Percentiles rank a stretch among this genome's conserved stretches.
Evolutionary conservation across 2,888 invertebrate species (phyloP).

Genomic region (Cantharis nigra): DNA sequence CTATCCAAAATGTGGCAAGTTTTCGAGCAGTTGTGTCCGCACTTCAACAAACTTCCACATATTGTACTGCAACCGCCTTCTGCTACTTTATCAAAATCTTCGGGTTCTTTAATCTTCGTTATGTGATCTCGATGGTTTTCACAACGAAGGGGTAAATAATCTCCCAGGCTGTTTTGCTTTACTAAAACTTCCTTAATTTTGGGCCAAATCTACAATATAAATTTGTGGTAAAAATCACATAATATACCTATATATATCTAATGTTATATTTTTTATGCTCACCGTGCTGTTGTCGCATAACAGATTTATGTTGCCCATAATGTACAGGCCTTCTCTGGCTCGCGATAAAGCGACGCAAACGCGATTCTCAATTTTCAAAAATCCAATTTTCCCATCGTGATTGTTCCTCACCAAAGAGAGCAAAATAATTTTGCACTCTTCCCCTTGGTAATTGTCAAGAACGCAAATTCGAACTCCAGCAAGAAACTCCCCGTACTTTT

Average conservation of each 20-base stretch:
- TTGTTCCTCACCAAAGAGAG: constrained; percentile 82
- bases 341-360: constrained; percentile 56
- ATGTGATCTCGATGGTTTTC: constrained; percentile 56
- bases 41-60: constrained; percentile 51
- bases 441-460: constrained; percentile 82
- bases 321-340: constrained; percentile 71
- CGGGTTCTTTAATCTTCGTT: constrained; percentile 50
- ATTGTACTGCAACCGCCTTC: constrained; percentile 58
- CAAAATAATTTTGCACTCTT: constrained; percentile 77
- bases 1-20: constrained; percentile 66
- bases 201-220: not conserved
- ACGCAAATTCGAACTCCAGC: constrained; percentile 65
- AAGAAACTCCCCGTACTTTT: constrained; percentile 42
- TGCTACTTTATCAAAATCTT: constrained; percentile 58
- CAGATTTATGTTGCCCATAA: constrained; percentile 72
- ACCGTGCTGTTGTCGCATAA: constrained; percentile 58
- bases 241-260: too few species aligned
- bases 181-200: not conserved
- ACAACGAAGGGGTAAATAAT: constrained; percentile 54
- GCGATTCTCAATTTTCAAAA: constrained; percentile 69
- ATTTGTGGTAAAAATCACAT: not conserved
- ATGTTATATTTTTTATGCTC: constrained; percentile 12
- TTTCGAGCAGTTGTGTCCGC: constrained; percentile 66
- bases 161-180: not conserved
- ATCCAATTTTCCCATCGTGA: constrained; percentile 68